phyloP scores from a whole-genome alignment of 1,140 invertebrate species.

The Ptiloglossa arizonensis region DNA sequence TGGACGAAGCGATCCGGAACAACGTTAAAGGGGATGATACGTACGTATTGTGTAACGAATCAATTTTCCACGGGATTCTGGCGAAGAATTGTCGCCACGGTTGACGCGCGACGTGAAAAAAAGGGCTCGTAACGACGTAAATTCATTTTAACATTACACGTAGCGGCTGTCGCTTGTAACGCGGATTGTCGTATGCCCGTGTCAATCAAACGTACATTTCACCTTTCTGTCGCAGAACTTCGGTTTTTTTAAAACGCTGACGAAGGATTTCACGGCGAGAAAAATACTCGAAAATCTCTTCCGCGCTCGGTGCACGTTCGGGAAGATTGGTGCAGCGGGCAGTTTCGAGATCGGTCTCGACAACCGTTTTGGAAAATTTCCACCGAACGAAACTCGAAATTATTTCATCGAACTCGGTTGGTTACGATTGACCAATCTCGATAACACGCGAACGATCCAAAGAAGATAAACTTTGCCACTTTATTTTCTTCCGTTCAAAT shows the following conservation, averaged over 20 bases:
- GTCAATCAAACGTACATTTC: constrained; percentile 22
- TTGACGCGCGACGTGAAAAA: neutral
- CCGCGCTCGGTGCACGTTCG: neutral
- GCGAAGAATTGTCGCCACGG: neutral
- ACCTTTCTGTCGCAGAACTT: constrained; percentile 4
- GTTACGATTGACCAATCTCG: too few species aligned
- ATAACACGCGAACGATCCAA: too few species aligned
- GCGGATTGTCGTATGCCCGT: neutral
- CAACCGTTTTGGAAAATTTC: neutral
- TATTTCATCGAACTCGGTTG: neutral
- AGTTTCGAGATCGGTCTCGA: neutral
- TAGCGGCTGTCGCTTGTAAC: neutral
- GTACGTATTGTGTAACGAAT: too few species aligned
- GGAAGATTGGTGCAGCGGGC: neutral
- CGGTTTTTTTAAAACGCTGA: neutral
- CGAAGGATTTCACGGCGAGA: neutral
- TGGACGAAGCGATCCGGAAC: neutral
- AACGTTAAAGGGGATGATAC: neutral
- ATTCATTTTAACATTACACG: constrained; percentile 41
- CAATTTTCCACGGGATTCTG: neutral
- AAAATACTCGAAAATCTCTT: neutral
- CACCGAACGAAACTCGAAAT: neutral
- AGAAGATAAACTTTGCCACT: too few species aligned
- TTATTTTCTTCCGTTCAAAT: too few species aligned
- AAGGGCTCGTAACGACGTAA: neutral